These are phyloP conservation scores for Macrosoma leucophasiata DNA, from an alignment of 2,888 invertebrate species.

Conservation along the genomic window DNA sequence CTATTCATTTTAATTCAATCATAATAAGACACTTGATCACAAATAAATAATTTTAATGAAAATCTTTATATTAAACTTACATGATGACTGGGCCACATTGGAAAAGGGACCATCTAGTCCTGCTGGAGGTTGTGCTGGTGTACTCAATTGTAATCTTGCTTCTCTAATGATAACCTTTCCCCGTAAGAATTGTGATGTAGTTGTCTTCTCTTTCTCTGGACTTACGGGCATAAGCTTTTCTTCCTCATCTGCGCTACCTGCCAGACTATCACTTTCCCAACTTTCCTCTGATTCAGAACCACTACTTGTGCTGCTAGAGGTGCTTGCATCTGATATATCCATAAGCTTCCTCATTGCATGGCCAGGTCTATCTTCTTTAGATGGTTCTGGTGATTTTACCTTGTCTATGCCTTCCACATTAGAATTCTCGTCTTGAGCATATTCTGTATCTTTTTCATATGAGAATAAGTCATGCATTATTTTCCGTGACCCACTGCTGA, in stretches of 20 bases:
- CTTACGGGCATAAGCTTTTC: conserved; percentile 57
- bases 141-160: conserved; percentile 79
- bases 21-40: too few relatives aligned
- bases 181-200: conserved; percentile 69
- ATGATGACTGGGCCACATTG: conserved; percentile 49
- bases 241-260: conserved; percentile 56
- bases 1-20: too few relatives aligned
- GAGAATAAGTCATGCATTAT: conserved; percentile 54
- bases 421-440: conserved; percentile 57
- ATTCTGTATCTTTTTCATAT: conserved; percentile 59
- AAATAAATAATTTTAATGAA: too few relatives aligned
- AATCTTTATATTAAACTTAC: too few relatives aligned
- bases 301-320: conserved; percentile 62
- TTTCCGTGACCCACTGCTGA: conserved; percentile 46
- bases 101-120: conserved; percentile 83
- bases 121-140: conserved; percentile 50
- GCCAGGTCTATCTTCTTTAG: conserved; percentile 59
- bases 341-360: conserved; percentile 67
- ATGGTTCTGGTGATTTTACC: conserved; percentile 43
- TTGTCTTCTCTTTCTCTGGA: conserved; percentile 61
- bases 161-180: conserved; percentile 82
- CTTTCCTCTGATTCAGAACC: conserved; percentile 65
- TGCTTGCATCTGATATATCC: conserved; percentile 70
- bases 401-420: conserved; percentile 54
- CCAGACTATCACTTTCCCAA: conserved; percentile 61